These are phyloP conservation scores for Holotrichia oblita DNA, from an alignment of 1,140 invertebrate genomes.

Conservation along the genomic window DNA sequence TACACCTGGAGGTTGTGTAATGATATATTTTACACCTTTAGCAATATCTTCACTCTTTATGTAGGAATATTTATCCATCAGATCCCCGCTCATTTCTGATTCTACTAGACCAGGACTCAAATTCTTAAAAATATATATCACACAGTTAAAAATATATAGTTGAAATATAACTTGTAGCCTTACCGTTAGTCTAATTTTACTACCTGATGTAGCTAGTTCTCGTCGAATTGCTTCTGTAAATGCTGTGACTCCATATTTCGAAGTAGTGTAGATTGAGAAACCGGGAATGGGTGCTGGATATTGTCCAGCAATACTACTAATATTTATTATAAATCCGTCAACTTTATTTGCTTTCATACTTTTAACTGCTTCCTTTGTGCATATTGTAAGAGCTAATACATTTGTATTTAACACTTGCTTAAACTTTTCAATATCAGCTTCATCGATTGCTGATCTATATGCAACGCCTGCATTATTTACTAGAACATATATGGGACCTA, in stretches of 20 bases:
- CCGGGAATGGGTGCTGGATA: too few relatives aligned
- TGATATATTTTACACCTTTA: too few relatives aligned
- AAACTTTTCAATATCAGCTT: not conserved
- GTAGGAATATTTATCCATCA: too few relatives aligned
- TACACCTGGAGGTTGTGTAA: too few relatives aligned
- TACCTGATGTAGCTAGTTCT: not conserved
- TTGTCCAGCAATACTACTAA: not conserved
- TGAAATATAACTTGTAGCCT: too few relatives aligned
- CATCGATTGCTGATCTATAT: not conserved
- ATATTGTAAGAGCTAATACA: not conserved
- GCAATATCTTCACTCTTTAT: too few relatives aligned
- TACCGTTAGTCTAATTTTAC: not conserved
- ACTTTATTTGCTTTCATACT: constrained; percentile 16
- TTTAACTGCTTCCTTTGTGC: constrained; percentile 1
- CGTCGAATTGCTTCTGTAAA: not conserved
- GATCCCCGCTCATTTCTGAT: too few relatives aligned
- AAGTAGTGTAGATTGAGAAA: not conserved
- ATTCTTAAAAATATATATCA: too few relatives aligned
- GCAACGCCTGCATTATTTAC: not conserved
- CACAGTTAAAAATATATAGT: not conserved
- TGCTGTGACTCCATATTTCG: not conserved
- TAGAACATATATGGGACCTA: constrained; percentile 59
- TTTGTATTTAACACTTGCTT: not conserved
- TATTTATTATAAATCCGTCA: constrained; percentile 19
- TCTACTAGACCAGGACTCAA: too few relatives aligned